Evolutionary conservation across 1,140 invertebrate species (phyloP).

Genomic region (Lepidurus arcticus): DNA sequence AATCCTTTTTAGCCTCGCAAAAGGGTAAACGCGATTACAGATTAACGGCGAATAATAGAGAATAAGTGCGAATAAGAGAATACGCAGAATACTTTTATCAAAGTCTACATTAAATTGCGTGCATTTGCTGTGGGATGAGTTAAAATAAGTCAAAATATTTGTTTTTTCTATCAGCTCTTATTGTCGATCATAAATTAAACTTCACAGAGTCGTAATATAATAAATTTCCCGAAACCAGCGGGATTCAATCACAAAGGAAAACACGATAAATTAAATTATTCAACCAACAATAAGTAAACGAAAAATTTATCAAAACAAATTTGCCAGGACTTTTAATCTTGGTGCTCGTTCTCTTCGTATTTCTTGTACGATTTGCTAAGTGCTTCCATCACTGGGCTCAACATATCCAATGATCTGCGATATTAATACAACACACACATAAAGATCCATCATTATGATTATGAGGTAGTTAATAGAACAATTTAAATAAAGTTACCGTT

Average conservation of each 20-base stretch:
- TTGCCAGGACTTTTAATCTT: not conserved
- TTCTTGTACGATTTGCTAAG: conserved; percentile 27
- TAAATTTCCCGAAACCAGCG: not conserved
- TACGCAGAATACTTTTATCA: too few relatives aligned
- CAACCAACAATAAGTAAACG: not conserved
- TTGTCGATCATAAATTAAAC: not conserved
- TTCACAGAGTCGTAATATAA: not conserved
- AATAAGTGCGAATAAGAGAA: too few relatives aligned
- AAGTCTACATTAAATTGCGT: too few relatives aligned
- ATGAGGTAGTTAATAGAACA: not conserved
- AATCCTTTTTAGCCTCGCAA: too few relatives aligned
- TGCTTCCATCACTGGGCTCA: conserved; percentile 34
- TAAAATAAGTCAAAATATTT: not conserved
- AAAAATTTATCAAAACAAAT: not conserved
- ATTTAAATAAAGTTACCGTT: conserved; percentile 18
- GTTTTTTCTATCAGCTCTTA: not conserved
- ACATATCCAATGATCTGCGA: conserved; percentile 28
- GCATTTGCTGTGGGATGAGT: too few relatives aligned
- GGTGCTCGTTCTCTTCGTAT: conserved; percentile 24
- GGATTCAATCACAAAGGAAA: not conserved
- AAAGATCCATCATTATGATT: not conserved
- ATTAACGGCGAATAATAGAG: too few relatives aligned
- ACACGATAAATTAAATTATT: not conserved
- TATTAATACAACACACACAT: conserved; percentile 1
- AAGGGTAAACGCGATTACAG: too few relatives aligned